Evolutionary conservation across 2,888 invertebrate genomes (phyloP), one percentile per base, ranked within the genome.

Genomic region (Pycnomerus fuliginosus): DNA sequence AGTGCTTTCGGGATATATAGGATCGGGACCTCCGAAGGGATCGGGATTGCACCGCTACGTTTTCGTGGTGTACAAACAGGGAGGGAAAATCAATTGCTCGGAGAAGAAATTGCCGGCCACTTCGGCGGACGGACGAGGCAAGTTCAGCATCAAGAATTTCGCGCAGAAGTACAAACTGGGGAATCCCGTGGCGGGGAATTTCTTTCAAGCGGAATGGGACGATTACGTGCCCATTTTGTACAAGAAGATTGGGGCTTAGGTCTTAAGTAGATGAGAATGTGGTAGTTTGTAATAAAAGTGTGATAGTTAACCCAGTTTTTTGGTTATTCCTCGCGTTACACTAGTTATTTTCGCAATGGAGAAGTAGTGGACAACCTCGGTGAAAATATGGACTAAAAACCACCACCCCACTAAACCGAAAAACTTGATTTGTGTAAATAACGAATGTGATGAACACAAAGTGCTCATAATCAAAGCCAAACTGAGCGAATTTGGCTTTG

Each of bases 161-260:
- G 91, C 90, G 0, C 76, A 80, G 41, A 92, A 92, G 61, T 86
- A 94, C 68, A 78, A 82, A 1, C 73, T 94, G n/a, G 90, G 88
- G 0, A 72, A 81, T 25, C 92, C 93, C 0, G 74, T 92, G n/a
- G 90, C 90, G 36, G 93, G 90, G 4, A 94, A 92, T 68, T 85
- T 92, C 67, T 95, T 84, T 67, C 84, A 86, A 65, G 91, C 93
- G 0, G 82, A 90, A 67, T 93, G 80, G 71, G 93, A 95, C 65
- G 87, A 88, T 58, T 93, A 91, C 62, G 93, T 93, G 0, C 92
- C 92, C 0, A 56, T 35, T 39, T 13, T 59, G 11, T 51, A 38
- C 42, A 51, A 50, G 50, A 54, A 52, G 27, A 14, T 94, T 42
- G 40, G 31, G 7, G 25, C n/a, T n/a, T n/a, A n/a, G n/a, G n/a